These are phyloP conservation scores for Eupeodes latifasciatus DNA, from an alignment of 2,888 invertebrate genomes.

Conservation along the genomic window DNA sequence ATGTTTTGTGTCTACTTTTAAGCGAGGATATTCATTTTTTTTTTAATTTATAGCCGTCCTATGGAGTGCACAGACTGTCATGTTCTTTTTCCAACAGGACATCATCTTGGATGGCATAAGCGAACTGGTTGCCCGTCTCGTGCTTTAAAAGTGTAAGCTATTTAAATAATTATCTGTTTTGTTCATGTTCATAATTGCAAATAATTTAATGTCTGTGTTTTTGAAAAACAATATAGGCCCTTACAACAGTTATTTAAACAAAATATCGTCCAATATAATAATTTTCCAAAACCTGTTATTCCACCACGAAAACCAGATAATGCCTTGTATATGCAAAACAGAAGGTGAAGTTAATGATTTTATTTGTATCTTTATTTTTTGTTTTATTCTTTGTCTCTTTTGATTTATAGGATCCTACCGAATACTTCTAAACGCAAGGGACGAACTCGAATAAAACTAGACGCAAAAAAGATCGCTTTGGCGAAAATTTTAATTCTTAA, in stretches of 20 bases:
- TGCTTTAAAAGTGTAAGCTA: slow-evolving; percentile 82
- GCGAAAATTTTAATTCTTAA: slow-evolving; percentile 82
- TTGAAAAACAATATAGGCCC: slow-evolving; percentile 78
- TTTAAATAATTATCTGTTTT: background rate
- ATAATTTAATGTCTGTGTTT: background rate
- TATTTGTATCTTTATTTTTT: background rate
- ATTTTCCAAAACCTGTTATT: slow-evolving; percentile 80
- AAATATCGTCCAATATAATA: slow-evolving; percentile 83
- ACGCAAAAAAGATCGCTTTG: slow-evolving; percentile 82
- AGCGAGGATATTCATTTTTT: background rate
- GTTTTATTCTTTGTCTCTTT: slow-evolving; percentile 10
- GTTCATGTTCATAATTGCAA: background rate
- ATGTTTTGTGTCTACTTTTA: too few species aligned
- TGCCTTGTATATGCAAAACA: slow-evolving; percentile 81
- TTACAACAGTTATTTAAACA: slow-evolving; percentile 83
- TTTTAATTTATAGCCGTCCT: slow-evolving; percentile 80
- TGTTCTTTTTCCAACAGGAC: slow-evolving; percentile 83
- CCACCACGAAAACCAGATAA: slow-evolving; percentile 80
- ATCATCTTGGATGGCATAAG: slow-evolving; percentile 84
- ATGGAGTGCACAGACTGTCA: slow-evolving; percentile 83
- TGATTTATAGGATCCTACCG: slow-evolving; percentile 67
- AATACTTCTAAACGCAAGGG: slow-evolving; percentile 82
- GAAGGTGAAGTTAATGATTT: slow-evolving; percentile 78
- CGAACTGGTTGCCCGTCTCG: slow-evolving; percentile 83
- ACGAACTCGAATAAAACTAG: slow-evolving; percentile 83